Evolutionary conservation across 2,113 vertebrate species (phyloP), one percentile per base, ranked within the genome.

Genomic region (Platysternon megacephalum): DNA sequence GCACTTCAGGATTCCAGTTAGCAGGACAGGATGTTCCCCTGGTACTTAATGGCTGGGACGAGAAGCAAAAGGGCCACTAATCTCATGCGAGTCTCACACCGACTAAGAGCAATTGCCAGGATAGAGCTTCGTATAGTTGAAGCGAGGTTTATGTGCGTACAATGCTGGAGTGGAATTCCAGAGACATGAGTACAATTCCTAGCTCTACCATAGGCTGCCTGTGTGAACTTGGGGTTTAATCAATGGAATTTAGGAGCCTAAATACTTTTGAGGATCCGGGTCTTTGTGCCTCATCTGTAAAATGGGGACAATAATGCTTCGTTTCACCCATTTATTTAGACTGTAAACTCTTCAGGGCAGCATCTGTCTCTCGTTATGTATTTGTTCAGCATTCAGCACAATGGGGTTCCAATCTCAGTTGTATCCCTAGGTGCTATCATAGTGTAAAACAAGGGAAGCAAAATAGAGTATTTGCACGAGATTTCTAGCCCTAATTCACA

Each of bases 251-350:
- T 39, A 39, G 65, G 13, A 21, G 5, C 3, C 16, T 72, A 72
- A 68, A 68, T 72, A n/a, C n/a, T 22, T 72, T 72, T 72, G 65
- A 39, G 17, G 35, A 22, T 39, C n/a, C 2, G 8, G 19, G 29
- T 39, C 0, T 1, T 14, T 82, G 52, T 39, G 0, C 21, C 7
- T 49, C 6, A 56, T 1, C 2, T 3, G 16, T 8, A 79, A 32
- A 32, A 58, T 58, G 56, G 3, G 8, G 74, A 91, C 29, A 4
- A 0, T 26, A 6, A 79, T 4, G 2, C 9, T 65, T 91, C 79
- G 0, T 79, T 94, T 87, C 26, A 68, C 9, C 87, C 21, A 29
- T 52, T 9, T 52, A 0, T 79, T 80, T 86, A 83, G 52, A 1
- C 82, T 22, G 52, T 22, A 72, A 22, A 21, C 65, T 72, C 16